Percentiles rank a stretch among this genome's conserved stretches.
phyloP scores from a whole-genome alignment of 2,888 invertebrate species.

The Lycia hirtaria region DNA sequence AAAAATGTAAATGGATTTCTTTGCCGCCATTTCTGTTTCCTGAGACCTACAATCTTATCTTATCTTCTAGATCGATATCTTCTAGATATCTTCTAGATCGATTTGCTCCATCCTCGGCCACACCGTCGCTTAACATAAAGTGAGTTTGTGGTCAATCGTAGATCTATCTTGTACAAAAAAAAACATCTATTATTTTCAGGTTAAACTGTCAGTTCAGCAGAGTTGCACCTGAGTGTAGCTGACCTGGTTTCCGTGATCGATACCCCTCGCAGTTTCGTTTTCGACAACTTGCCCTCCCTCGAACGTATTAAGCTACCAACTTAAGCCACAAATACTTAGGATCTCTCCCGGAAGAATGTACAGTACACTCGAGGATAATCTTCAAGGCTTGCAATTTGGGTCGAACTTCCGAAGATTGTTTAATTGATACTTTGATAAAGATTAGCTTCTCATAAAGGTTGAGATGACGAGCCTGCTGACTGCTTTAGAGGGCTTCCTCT shows the following conservation, averaged over 20 bases:
- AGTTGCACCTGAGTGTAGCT: conserved; percentile 27
- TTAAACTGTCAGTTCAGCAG: neutral
- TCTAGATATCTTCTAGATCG: no score
- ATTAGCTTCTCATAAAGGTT: neutral
- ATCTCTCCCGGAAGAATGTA: conserved; percentile 1
- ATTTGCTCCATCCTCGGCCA: no score
- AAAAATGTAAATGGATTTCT: no score
- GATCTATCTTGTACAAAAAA: neutral
- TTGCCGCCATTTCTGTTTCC: no score
- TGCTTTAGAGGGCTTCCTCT: neutral
- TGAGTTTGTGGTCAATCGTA: neutral
- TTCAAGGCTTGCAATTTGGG: neutral
- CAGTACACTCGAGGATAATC: neutral
- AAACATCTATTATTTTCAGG: neutral
- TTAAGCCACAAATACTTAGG: conserved; percentile 14
- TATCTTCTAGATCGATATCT: no score
- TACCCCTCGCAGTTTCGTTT: conserved; percentile 22
- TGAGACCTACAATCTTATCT: no score
- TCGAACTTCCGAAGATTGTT: neutral
- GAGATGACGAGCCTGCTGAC: neutral
- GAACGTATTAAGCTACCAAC: conserved; percentile 18
- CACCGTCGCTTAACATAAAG: no score
- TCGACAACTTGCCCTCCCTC: conserved; percentile 12
- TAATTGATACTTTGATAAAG: no score
- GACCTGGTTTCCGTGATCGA: conserved; percentile 41